A percentile compares a stretch with the other conserved stretches of the same genome.
Evolutionary conservation across 2,888 invertebrate species (phyloP).

Genomic region (Drosophila stalkeri): DNA sequence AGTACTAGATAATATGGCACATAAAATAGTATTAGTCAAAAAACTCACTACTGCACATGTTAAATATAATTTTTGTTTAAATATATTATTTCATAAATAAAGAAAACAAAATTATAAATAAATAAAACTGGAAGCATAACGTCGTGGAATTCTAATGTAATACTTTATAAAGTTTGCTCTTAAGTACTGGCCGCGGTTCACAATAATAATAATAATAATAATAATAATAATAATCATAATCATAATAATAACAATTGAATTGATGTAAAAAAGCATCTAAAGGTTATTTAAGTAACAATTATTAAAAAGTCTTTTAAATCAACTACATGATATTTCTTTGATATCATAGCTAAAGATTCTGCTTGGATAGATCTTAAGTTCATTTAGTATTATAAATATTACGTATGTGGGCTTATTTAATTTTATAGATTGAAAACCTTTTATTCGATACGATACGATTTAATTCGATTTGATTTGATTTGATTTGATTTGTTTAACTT

Average conservation of each 20-base stretch:
- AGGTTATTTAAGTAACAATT: constrained; percentile 64
- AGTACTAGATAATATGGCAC: constrained; percentile 66
- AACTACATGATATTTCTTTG: constrained; percentile 56
- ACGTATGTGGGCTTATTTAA: constrained; percentile 31
- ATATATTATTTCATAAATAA: constrained; percentile 5
- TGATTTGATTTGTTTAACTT: constrained; percentile 31
- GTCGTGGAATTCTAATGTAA: constrained; percentile 77
- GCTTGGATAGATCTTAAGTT: constrained; percentile 31
- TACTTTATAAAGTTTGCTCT: constrained; percentile 71
- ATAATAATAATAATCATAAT: constrained; percentile 20
- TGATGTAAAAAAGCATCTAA: constrained; percentile 68
- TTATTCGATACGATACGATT: constrained; percentile 36
- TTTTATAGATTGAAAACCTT: constrained; percentile 51
- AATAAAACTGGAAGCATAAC: constrained; percentile 49
- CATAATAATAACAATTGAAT: constrained; percentile 23
- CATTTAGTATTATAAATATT: constrained; percentile 33
- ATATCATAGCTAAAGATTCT: constrained; percentile 38
- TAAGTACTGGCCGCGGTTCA: constrained; percentile 67
- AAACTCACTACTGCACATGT: constrained; percentile 78
- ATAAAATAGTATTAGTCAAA: constrained; percentile 69
- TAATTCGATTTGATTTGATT: constrained; percentile 18
- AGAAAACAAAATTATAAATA: constrained; percentile 4
- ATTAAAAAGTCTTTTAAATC: constrained; percentile 70
- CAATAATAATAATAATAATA: constrained; percentile 21
- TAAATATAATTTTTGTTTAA: constrained; percentile 39